phyloP scores from a whole-genome alignment of 2,797 vertebrate genomes.

The Lithobates pipiens region DNA sequence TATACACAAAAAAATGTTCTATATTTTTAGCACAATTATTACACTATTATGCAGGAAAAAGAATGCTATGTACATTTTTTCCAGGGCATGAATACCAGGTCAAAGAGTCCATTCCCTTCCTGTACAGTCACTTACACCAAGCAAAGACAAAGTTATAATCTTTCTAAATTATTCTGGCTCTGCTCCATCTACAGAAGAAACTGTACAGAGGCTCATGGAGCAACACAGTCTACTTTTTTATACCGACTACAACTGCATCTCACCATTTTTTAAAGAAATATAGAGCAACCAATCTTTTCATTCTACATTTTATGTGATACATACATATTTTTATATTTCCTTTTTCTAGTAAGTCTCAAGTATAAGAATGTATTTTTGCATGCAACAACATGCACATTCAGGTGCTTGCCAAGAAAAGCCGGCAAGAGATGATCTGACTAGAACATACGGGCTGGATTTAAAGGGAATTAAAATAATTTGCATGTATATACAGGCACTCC shows the following conservation, averaged over 20 bases:
- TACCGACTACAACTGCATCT: background rate
- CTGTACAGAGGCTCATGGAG: background rate
- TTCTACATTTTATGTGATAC: background rate
- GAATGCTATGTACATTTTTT: conserved; percentile 53
- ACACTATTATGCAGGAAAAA: conserved; percentile 42
- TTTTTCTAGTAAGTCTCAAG: background rate
- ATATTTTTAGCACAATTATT: conserved; percentile 51
- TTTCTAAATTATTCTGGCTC: conserved; percentile 35
- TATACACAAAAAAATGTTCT: conserved; percentile 25
- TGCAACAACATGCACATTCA: conserved; percentile 10
- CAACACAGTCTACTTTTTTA: background rate
- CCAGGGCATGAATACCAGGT: conserved; percentile 52
- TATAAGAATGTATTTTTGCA: conserved; percentile 5
- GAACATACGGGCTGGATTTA: background rate
- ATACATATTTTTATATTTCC: background rate
- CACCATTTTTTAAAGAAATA: background rate
- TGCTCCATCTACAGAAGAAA: conserved; percentile 17
- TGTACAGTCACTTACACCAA: conserved; percentile 45
- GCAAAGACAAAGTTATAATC: conserved; percentile 41
- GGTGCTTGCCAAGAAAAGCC: background rate
- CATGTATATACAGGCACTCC: background rate
- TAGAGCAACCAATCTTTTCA: background rate
- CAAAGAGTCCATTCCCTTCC: conserved; percentile 50
- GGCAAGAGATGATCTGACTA: background rate
- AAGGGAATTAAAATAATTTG: conserved; percentile 8